These are phyloP conservation scores for Spodoptera littoralis DNA, from an alignment of 2,888 invertebrate species.

Conservation along the genomic window DNA sequence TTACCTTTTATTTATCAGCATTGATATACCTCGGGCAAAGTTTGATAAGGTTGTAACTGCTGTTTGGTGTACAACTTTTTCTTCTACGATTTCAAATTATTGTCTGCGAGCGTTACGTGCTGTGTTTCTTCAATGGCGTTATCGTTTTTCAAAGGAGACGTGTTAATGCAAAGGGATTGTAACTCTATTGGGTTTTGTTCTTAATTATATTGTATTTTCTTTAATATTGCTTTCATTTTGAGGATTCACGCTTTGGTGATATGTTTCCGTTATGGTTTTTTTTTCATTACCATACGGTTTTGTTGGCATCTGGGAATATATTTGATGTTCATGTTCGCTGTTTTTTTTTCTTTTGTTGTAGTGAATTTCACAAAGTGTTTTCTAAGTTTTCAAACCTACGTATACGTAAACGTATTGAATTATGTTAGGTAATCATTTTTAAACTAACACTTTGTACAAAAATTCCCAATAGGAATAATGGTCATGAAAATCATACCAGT, in stretches of 20 bases:
- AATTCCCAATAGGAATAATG: too few relatives aligned
- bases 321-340: slow-evolving; percentile 8
- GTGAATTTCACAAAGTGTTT: not conserved
- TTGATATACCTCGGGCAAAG: slow-evolving; percentile 43
- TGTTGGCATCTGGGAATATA: slow-evolving; percentile 5
- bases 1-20: slow-evolving; percentile 63
- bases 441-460: too few relatives aligned
- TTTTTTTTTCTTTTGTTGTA: slow-evolving; percentile 4
- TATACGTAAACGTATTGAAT: too few relatives aligned
- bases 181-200: slow-evolving; percentile 28
- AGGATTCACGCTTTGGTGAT: slow-evolving; percentile 13
- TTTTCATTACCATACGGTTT: slow-evolving; percentile 6
- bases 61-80: slow-evolving; percentile 34
- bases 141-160: slow-evolving; percentile 29
- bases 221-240: slow-evolving; percentile 32
- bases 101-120: slow-evolving; percentile 19
- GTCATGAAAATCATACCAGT: too few relatives aligned
- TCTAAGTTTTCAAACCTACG: too few relatives aligned
- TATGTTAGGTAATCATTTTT: too few relatives aligned
- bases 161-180: slow-evolving; percentile 34
- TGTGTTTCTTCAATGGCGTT: slow-evolving; percentile 27
- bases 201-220: slow-evolving; percentile 40
- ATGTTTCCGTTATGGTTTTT: slow-evolving; percentile 26
- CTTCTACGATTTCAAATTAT: slow-evolving; percentile 17
- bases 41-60: slow-evolving; percentile 44